Base-by-base conservation (phyloP, 1,140 invertebrate species). In the Ceratoteleas bidentatus region DNA sequence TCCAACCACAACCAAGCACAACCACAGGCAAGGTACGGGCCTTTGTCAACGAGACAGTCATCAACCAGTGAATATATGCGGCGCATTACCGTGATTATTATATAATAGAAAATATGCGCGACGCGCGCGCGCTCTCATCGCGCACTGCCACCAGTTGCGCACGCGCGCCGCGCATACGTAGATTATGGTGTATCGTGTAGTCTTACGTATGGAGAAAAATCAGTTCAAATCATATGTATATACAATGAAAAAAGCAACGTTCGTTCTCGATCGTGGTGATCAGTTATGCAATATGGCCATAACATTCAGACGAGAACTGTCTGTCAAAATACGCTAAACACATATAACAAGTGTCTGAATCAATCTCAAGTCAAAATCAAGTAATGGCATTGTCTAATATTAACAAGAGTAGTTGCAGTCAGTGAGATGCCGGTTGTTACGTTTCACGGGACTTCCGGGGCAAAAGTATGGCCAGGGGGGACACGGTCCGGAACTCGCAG, bases 1-100 rank as follows among this genome's bases (percentile, higher is more conserved):
- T 91, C 88, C 90, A 90, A 91, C 90, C 90, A 91, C 90, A 91
- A 91, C 90, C 90, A 91, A 91, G 89, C 89, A 91, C 89, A 91
- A 90, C 87, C 89, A 90, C 90, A 91, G 89, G 89, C 90, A 91
- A 90, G 86, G 86, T 91, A 90, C 86, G 86, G 87, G 86, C 89
- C 89, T 90, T 90, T 89, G 86, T 89, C 85, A 87, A 90, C 87
- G 88, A 88, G 89, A 90, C 87, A 90, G 77, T 90, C 86, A 88
- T 89, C 85, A 90, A 89, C 86, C 85, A 90, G 88, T 91, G 88
- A 89, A 90, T 87, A 86, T 87, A 87, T 88, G 86, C 87, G 87
- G 85, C 88, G 87, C 89, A 91, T 88, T 90, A 90, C 89, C 88
- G 87, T 89, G 87, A 90, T 90, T 89, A 89, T 90, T 88, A 87